Evolutionary conservation across 2,888 invertebrate species (phyloP), one percentile per base, ranked within the genome.

Genomic region (Coleophora flavipennella): DNA sequence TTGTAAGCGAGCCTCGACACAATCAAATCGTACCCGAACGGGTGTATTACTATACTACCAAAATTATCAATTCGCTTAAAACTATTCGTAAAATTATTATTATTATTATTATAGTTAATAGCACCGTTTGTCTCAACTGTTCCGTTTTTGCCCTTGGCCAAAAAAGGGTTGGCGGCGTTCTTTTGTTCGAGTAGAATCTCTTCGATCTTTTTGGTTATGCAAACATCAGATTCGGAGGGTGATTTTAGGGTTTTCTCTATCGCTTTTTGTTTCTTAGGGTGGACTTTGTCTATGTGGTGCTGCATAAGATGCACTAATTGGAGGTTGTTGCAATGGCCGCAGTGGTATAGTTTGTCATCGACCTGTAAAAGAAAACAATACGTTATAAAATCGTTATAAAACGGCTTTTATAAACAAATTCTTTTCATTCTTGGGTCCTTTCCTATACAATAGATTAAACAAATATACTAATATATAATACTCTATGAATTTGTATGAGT

Each of bases 301-400:
- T 50, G 38, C 20, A 62, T 51, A 2, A 50, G 46, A 10, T 38
- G 20, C 1, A 39, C 34, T 2, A 55, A 13, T 31, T 53, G 46
- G 0, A 63, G 42, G 8, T 59, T 59, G 37, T 70, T 68, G 49
- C 70, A 70, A 20, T 59, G 56, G 0, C 58, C 64, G 14, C 69
- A 70, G 31, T 68, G 70, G 13, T 51, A 60, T 0, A 55, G 46
- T 31, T 47, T 58, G 0, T 51, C 40, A 33, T 52, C 55, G 0
- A 66, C 49, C 70, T 70, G 46, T 11, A 55, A 59, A 39, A 7
- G 33, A 38, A n/a, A 20, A 20, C 6, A 20, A 20, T 20, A 20
- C 6, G 6, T 20, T 20, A 4, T 20, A 20, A 6, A 4, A 4
- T 20, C 6, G 20, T 6, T 20, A 20, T 4, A 3, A 20, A 20